Evolutionary conservation across 2,797 vertebrate species (phyloP).

Genomic region (Pseudotriccus pelzelni): DNA sequence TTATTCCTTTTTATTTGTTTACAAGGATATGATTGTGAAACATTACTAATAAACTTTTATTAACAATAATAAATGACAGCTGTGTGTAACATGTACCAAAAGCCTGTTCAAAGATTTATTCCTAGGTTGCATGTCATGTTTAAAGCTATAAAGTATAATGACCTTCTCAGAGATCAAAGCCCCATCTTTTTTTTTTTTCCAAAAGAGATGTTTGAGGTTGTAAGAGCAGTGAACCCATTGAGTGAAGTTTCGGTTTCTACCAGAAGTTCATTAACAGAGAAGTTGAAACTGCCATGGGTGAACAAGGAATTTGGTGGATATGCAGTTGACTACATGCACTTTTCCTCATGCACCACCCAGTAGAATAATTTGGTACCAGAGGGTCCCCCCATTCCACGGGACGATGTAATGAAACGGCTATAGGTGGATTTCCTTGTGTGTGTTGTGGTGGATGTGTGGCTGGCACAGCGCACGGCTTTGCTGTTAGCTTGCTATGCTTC

Average conservation of each 20-base stretch:
- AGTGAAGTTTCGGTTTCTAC: not conserved
- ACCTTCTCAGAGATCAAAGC: slow-evolving; percentile 45
- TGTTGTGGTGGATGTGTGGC: not conserved
- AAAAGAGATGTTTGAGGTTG: not conserved
- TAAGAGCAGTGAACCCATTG: not conserved
- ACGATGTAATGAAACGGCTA: not conserved
- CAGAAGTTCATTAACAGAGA: not conserved
- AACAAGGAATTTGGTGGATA: not conserved
- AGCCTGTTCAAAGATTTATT: slow-evolving; percentile 29
- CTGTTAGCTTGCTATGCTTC: not conserved
- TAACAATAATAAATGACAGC: slow-evolving; percentile 69
- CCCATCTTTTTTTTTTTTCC: not conserved
- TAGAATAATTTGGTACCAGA: not conserved
- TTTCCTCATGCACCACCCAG: not conserved
- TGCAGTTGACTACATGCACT: not conserved
- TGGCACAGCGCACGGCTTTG: not conserved
- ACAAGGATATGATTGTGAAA: slow-evolving; percentile 68
- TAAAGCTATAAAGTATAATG: slow-evolving; percentile 41
- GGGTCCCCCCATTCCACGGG: not conserved
- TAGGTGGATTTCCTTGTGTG: not conserved
- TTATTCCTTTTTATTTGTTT: slow-evolving; percentile 57
- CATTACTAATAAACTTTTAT: slow-evolving; percentile 51
- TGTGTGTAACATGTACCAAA: slow-evolving; percentile 40
- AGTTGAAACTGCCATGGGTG: not conserved
- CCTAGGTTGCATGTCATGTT: slow-evolving; percentile 40